These are phyloP conservation scores for Amiota minor DNA, from an alignment of 2,888 invertebrate species.

Conservation along the genomic window DNA sequence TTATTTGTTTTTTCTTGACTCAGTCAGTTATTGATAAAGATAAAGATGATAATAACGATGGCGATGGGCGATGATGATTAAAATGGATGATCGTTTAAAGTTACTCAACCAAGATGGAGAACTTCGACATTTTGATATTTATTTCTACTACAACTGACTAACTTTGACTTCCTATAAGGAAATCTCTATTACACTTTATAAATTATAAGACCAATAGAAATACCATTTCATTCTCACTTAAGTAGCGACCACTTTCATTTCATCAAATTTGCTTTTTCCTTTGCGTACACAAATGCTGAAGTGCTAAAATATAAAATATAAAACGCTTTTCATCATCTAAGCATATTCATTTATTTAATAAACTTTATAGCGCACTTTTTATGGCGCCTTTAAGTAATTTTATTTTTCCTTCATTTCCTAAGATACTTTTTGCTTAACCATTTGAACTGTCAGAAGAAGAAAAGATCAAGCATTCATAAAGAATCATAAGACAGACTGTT, in stretches of 20 bases:
- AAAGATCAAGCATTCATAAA: background rate
- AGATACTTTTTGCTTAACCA: too few relatives aligned
- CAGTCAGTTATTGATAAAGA: too few relatives aligned
- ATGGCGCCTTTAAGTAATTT: background rate
- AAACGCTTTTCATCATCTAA: background rate
- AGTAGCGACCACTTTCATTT: too few relatives aligned
- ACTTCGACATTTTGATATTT: background rate
- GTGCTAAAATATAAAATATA: too few relatives aligned
- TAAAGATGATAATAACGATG: background rate
- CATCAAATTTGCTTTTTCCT: too few relatives aligned
- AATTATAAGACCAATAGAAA: background rate
- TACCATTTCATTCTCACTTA: too few relatives aligned
- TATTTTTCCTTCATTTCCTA: too few relatives aligned
- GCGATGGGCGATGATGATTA: background rate
- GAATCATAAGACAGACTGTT: background rate
- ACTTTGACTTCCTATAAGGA: background rate
- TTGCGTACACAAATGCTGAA: too few relatives aligned
- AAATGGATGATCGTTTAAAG: background rate
- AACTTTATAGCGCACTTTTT: constrained; percentile 13
- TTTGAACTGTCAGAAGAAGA: background rate
- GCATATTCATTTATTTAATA: constrained; percentile 15
- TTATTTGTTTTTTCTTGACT: background rate
- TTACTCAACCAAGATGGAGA: background rate
- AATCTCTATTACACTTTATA: constrained; percentile 1
- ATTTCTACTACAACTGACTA: background rate